Evolutionary conservation across 2,888 invertebrate species (phyloP).

Genomic region (Drosophila anomelani): DNA sequence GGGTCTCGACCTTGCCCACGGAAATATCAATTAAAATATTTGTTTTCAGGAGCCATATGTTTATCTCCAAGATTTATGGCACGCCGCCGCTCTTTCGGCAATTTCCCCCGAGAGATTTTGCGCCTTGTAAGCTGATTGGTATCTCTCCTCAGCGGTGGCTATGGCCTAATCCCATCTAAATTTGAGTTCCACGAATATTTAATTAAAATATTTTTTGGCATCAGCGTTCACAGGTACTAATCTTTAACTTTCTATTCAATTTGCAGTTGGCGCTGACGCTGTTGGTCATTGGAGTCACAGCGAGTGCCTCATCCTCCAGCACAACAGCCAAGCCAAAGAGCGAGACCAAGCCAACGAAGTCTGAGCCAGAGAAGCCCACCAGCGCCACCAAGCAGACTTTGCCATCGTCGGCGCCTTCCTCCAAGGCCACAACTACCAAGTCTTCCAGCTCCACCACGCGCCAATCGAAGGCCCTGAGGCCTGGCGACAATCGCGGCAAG

Average conservation of each 20-base stretch:
- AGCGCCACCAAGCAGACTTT: conserved; percentile 14
- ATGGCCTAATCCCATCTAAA: conserved; percentile 20
- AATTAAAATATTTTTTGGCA: conserved; percentile 38
- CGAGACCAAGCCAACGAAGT: conserved; percentile 38
- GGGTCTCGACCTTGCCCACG: conserved; percentile 62
- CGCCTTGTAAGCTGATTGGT: conserved; percentile 24
- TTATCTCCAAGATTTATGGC: conserved; percentile 29
- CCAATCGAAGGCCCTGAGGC: conserved; percentile 59
- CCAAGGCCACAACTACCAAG: conserved; percentile 26
- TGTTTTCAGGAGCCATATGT: conserved; percentile 31
- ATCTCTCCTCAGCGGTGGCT: conserved; percentile 1
- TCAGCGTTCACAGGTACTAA: conserved; percentile 14
- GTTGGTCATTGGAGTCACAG: conserved; percentile 66
- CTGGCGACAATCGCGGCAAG: conserved; percentile 82
- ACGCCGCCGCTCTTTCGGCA: conserved; percentile 2
- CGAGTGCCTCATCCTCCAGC: conserved; percentile 28
- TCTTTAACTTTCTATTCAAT: conserved; percentile 26
- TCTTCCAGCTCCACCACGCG: conserved; percentile 40
- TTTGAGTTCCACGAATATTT: conserved; percentile 33
- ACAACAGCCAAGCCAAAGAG: conserved; percentile 50
- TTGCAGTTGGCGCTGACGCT: conserved; percentile 79
- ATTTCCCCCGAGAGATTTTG: conserved; percentile 18
- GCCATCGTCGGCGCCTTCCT: conserved; percentile 7
- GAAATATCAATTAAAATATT: conserved; percentile 54
- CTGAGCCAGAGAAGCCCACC: conserved; percentile 21